Conservation (phyloP, 2,113 vertebrate genomes). For the Saimiri boliviensis region DNA sequence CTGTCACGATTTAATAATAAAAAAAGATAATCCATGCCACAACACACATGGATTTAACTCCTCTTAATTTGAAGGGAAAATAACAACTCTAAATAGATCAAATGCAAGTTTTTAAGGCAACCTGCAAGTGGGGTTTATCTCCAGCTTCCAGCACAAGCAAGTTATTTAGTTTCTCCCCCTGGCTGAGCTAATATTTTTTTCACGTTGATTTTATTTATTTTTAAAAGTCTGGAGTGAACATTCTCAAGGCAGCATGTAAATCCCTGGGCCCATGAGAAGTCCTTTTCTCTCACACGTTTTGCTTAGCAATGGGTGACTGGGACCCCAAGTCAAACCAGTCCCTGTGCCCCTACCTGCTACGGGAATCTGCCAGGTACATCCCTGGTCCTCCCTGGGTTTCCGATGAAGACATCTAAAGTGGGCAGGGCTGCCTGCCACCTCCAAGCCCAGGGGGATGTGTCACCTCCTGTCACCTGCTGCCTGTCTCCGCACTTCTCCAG, state of each 20-base stretch:
- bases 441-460: constrained; percentile 38
- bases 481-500: constrained; percentile 36
- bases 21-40: constrained; percentile 84
- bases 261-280: constrained; percentile 70
- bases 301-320: constrained; percentile 22
- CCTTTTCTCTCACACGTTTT: constrained; percentile 52
- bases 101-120: constrained; percentile 81
- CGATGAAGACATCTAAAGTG: neutral
- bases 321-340: neutral
- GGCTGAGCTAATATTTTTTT: constrained; percentile 56
- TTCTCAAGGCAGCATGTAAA: constrained; percentile 74
- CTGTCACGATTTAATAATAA: constrained; percentile 82
- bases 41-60: constrained; percentile 86
- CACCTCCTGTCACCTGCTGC: constrained; percentile 16
- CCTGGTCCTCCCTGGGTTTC: neutral
- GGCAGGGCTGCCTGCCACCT: neutral
- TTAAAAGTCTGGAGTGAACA: constrained; percentile 79
- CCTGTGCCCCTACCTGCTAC: neutral
- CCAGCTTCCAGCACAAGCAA: constrained; percentile 80
- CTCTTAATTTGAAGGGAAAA: constrained; percentile 88
- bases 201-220: constrained; percentile 72
- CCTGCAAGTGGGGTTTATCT: constrained; percentile 84
- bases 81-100: constrained; percentile 87
- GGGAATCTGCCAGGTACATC: neutral
- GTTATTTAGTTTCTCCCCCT: constrained; percentile 78